phyloP scores from a whole-genome alignment of 2,797 vertebrate genomes.

The Threskiornis aethiopicus region DNA sequence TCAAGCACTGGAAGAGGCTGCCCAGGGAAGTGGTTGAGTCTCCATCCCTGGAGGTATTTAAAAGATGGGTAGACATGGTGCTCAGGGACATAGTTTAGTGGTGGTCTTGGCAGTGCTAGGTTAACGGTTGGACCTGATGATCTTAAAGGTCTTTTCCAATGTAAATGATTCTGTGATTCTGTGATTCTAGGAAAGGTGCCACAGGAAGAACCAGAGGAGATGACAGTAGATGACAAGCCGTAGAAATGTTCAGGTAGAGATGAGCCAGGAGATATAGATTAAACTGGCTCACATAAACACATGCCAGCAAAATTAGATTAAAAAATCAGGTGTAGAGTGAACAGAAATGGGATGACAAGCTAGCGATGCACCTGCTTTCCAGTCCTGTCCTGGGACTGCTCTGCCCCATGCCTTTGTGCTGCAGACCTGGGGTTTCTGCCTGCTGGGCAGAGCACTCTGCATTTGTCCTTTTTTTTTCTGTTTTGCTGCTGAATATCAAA shows the following conservation, averaged over 20 bases:
- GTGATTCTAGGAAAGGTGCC: background rate
- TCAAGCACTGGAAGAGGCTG: too few species aligned
- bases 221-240: background rate
- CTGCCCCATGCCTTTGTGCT: background rate
- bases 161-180: too few species aligned
- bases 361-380: background rate
- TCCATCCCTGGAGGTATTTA: too few species aligned
- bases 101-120: too few species aligned
- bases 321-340: background rate
- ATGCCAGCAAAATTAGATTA: background rate
- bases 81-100: too few species aligned
- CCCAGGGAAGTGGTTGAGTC: too few species aligned
- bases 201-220: background rate
- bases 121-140: too few species aligned
- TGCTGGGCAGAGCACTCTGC: too few species aligned
- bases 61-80: too few species aligned
- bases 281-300: too few species aligned
- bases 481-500: background rate
- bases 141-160: too few species aligned
- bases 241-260: background rate
- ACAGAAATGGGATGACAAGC: background rate
- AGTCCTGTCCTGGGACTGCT: background rate
- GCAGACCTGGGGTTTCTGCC: accelerated
- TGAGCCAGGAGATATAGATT: background rate
- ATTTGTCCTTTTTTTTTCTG: background rate